phyloP scores from a whole-genome alignment of 2,888 invertebrate species.

The Subacronicta megacephala region DNA sequence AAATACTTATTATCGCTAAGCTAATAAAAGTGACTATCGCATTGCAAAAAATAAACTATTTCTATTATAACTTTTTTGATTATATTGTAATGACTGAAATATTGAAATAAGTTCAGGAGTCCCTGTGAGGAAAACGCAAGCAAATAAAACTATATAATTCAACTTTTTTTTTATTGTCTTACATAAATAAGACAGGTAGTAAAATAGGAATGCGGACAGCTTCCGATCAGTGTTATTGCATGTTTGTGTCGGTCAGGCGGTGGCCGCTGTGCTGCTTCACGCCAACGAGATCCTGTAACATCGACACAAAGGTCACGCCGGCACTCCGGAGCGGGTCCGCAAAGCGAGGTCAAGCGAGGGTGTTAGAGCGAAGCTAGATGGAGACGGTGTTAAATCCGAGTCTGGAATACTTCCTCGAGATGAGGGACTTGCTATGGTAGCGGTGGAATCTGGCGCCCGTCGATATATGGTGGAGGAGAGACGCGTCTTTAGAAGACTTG shows the following conservation, averaged over 20 bases:
- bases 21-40: slow-evolving; percentile 53
- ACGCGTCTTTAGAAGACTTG: slow-evolving; percentile 91
- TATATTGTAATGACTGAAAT: background rate
- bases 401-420: slow-evolving; percentile 92
- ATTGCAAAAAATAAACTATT: slow-evolving; percentile 36
- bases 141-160: slow-evolving; percentile 70
- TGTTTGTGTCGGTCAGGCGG: slow-evolving; percentile 56
- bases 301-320: slow-evolving; percentile 84
- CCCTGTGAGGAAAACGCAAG: slow-evolving; percentile 65
- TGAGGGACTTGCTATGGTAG: slow-evolving; percentile 93
- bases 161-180: slow-evolving; percentile 85
- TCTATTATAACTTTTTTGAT: background rate
- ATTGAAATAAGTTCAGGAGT: background rate
- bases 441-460: slow-evolving; percentile 92
- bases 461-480: slow-evolving; percentile 91
- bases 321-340: slow-evolving; percentile 71
- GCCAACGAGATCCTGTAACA: slow-evolving; percentile 88
- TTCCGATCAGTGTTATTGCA: slow-evolving; percentile 69
- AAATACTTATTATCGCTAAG: slow-evolving; percentile 52
- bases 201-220: slow-evolving; percentile 84
- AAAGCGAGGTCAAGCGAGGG: slow-evolving; percentile 83
- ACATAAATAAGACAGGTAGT: slow-evolving; percentile 76
- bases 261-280: slow-evolving; percentile 69
- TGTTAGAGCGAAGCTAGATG: slow-evolving; percentile 87
- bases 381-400: slow-evolving; percentile 87